Percentiles rank a stretch among this genome's conserved stretches.
Conservation (phyloP, 1,140 invertebrate species). For the Scaptodrosophila lebanonensis region DNA sequence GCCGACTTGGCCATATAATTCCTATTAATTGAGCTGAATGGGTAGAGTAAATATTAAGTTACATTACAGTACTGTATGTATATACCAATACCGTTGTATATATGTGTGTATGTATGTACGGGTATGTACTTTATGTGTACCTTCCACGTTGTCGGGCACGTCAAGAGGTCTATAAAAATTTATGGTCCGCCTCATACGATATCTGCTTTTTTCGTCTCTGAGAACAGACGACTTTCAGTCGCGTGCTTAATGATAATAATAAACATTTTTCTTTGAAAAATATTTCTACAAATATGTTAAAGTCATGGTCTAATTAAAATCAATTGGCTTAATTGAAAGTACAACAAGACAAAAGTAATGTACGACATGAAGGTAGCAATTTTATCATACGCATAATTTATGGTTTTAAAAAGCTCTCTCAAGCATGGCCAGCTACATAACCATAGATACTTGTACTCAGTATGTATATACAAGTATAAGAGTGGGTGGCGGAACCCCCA, state of each 20-base stretch:
- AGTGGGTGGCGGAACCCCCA: background rate
- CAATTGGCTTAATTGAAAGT: slow-evolving; percentile 74
- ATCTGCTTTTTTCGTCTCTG: too few relatives aligned
- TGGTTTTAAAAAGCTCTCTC: slow-evolving; percentile 12
- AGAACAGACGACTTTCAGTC: slow-evolving; percentile 27
- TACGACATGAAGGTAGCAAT: slow-evolving; percentile 68
- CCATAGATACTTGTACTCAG: background rate
- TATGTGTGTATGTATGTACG: background rate
- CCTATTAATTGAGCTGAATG: slow-evolving; percentile 64
- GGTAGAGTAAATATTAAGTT: slow-evolving; percentile 59
- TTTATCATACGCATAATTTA: slow-evolving; percentile 66
- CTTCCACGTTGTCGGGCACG: too few relatives aligned
- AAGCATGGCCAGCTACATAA: too few relatives aligned
- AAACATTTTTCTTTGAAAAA: slow-evolving; percentile 46
- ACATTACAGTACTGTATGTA: too few relatives aligned
- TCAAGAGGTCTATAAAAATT: background rate
- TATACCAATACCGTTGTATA: background rate
- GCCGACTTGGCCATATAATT: slow-evolving; percentile 61
- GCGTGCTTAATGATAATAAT: slow-evolving; percentile 70
- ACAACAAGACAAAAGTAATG: slow-evolving; percentile 41
- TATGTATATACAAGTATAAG: too few relatives aligned
- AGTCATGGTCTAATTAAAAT: slow-evolving; percentile 75
- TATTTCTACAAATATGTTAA: slow-evolving; percentile 51
- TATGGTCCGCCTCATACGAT: too few relatives aligned
- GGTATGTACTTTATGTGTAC: too few relatives aligned